Percentiles rank a stretch among this genome's conserved stretches.
These are phyloP conservation scores for Ahaetulla prasina DNA, from an alignment of 2,113 vertebrate species.

Conservation along the genomic window DNA sequence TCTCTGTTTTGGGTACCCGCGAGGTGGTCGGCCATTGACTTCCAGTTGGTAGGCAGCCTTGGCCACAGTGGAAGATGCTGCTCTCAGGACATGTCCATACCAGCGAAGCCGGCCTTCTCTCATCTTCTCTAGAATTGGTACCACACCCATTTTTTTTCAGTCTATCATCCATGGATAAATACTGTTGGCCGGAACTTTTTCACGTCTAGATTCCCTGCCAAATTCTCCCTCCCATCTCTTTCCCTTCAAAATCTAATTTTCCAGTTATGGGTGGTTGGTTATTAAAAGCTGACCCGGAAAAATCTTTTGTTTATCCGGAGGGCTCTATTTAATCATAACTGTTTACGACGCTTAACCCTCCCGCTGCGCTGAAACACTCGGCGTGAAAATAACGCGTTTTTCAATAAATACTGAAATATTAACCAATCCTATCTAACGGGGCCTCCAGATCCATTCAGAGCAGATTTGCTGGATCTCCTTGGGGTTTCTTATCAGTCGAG, in stretches of 20 bases:
- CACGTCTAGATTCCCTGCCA: not conserved
- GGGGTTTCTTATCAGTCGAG: constrained; percentile 82
- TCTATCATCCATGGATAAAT: constrained; percentile 12
- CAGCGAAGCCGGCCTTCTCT: too few species aligned
- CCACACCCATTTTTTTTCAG: not conserved
- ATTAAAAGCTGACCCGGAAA: constrained; percentile 68
- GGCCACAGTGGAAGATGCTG: too few species aligned
- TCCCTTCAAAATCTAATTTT: constrained; percentile 65
- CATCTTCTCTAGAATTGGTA: too few species aligned
- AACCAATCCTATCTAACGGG: constrained; percentile 90
- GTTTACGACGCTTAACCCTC: constrained; percentile 72
- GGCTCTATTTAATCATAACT: constrained; percentile 76
- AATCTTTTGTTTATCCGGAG: constrained; percentile 60
- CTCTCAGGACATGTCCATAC: too few species aligned
- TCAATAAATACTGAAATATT: constrained; percentile 89
- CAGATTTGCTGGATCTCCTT: constrained; percentile 73
- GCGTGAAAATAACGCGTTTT: constrained; percentile 76
- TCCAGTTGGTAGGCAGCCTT: too few species aligned
- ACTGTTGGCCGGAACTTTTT: not conserved
- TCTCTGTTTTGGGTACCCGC: too few species aligned
- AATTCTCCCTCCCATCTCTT: constrained; percentile 1
- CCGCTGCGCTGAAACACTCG: constrained; percentile 71
- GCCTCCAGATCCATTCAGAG: constrained; percentile 70
- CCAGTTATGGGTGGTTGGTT: constrained; percentile 57
- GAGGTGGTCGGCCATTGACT: too few species aligned